phyloP scores from a whole-genome alignment of 2,113 vertebrate genomes.

The Coturnix japonica region DNA sequence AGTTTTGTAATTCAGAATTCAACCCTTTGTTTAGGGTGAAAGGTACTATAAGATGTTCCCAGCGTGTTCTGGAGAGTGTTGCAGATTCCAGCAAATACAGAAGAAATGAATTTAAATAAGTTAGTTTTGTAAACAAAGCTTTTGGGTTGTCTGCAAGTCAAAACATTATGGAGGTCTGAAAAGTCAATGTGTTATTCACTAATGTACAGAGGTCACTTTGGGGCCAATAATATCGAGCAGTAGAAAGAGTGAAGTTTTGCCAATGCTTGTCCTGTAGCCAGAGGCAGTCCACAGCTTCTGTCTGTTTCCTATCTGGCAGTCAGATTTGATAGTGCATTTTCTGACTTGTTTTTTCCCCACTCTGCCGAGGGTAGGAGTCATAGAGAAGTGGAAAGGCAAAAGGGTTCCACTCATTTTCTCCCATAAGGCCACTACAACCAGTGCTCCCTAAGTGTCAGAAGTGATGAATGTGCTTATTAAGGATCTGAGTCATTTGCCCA shows the following conservation, averaged over 20 bases:
- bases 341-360: not conserved
- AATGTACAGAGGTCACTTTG: not conserved
- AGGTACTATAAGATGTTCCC: not conserved
- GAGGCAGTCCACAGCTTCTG: not conserved
- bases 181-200: not conserved
- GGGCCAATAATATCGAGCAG: not conserved
- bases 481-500: not conserved
- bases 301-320: not conserved
- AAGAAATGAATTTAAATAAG: not conserved
- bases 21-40: not conserved
- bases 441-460: fast-evolving
- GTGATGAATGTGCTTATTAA: not conserved
- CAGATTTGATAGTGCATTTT: not conserved
- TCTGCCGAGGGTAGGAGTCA: not conserved
- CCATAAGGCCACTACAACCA: not conserved
- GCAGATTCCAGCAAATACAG: not conserved
- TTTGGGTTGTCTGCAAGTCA: not conserved
- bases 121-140: not conserved
- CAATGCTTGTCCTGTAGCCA: not conserved
- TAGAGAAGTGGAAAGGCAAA: not conserved
- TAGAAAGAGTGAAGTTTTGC: not conserved
- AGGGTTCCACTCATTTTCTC: not conserved
- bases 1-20: not conserved
- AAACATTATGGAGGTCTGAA: not conserved
- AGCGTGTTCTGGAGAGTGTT: not conserved